Evolutionary conservation across 2,113 vertebrate species (phyloP), one percentile per base, ranked within the genome.

Genomic region (Pterocles gutturalis): DNA sequence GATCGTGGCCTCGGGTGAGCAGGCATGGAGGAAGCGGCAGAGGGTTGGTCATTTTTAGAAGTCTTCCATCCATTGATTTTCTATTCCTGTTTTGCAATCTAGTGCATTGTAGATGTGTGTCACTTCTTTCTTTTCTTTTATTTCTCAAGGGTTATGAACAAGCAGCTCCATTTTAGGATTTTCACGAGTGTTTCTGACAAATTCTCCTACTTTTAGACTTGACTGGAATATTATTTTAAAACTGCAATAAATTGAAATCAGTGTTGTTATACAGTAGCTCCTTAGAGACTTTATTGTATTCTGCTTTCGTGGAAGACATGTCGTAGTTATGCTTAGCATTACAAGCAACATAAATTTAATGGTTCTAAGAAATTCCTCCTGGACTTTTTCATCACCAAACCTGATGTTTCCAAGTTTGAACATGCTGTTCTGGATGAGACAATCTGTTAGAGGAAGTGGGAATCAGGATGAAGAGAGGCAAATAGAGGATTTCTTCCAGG

Each of bases 401-500:
- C 62, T 83, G 89, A 92, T 87, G 77, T 95, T 93, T 92, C 45
- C 72, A 89, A 78, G 90, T 60, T 83, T 49, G 89, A 95, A 91
- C 55, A 58, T 65, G 66, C 43, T 89, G 77, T 81, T 93, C 89
- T 75, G 43, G 72, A 1, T 36, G 43, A 93, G 73, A 54, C 81
- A 78, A 80, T 72, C 60, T 95, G 85, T 78, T 91, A 53, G 45
- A 55, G 86, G 83, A 67, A 87, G 71, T 45, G 67, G 90, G 83
- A 83, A 80, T 82, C 22, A 4, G 48, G n/a, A 55, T 53, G 79
- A 84, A 73, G 72, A 87, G 84, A 89, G 89, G 71, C 65, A 80
- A 83, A 69, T 7, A 57, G 85, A 71, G 70, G 60, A 84, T 96
- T 95, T 87, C 89, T 95, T 94, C 83, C 83, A 85, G 89, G 93